Evolutionary conservation across 2,113 vertebrate genomes (phyloP), one percentile per base, ranked within the genome.

Genomic region (Nycticorax nycticorax): DNA sequence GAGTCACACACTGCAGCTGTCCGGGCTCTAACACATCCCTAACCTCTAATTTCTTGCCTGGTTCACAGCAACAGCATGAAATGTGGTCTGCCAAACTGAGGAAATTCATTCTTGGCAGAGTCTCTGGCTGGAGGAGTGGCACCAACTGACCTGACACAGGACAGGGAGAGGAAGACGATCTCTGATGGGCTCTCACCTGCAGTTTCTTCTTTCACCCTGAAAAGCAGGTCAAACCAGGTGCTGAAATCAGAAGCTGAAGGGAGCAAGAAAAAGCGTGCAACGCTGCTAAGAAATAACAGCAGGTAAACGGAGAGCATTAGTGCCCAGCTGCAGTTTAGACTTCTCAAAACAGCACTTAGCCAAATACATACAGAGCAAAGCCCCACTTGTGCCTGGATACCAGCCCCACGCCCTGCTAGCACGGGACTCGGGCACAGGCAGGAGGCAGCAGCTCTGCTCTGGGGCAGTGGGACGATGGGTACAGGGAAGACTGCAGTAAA

Each of bases 391-490:
- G 77, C 45, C 43, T 0, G 0, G 59, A 8, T 3, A 18, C 19
- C 3, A 5, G 27, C 37, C 20, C 24, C 48, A 2, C 5, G 39
- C 56, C 45, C 14, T 7, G 35, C 14, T 1, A 1, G 53, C 0
- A 1, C 1, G 3, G 52, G 18, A 37, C 30, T 12, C 22, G 0
- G 1, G 62, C 4, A 3, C 45, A 18, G 48, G 48, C 24, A 35
- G 68, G 37, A 52, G 26, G 43, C 20, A 55, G 26, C 53, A 28
- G 71, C 74, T 30, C 62, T 22, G 55, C 69, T 60, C 57, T 0
- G 1, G 30, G n/a, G 26, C 28, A 50, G 73, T 0, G 1, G 22
- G 41, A 57, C 0, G 4, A 57, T 0, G 5, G 53, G 63, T 2
- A 43, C 0, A 0, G 77, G 60, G 43, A 67, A 15, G 47, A 32